Evolutionary conservation across 1,140 invertebrate genomes (phyloP).

Genomic region (Musca domestica): DNA sequence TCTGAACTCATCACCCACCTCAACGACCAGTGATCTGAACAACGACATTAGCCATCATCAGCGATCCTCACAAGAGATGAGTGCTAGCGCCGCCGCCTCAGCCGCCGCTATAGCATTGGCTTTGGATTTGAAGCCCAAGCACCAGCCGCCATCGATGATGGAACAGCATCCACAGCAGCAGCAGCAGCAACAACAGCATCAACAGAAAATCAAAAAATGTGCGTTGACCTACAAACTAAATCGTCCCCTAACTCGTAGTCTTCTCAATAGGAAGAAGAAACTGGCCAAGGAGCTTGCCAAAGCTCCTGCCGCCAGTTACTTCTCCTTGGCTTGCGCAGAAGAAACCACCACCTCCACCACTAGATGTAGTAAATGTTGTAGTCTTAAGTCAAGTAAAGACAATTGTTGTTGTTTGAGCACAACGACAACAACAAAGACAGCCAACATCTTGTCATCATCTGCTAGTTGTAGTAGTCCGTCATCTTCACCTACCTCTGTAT

Average conservation of each 20-base stretch:
- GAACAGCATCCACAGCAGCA: slow-evolving; percentile 4
- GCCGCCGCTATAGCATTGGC: slow-evolving; percentile 22
- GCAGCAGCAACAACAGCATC: slow-evolving; percentile 26
- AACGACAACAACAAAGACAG: slow-evolving; percentile 13
- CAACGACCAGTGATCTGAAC: not conserved
- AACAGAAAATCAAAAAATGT: slow-evolving; percentile 50
- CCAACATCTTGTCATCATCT: too few relatives aligned
- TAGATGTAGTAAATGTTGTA: too few relatives aligned
- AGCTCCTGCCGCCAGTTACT: not conserved
- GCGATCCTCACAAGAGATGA: slow-evolving; percentile 12
- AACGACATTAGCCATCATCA: not conserved
- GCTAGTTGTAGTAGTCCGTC: not conserved
- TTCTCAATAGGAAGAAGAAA: not conserved
- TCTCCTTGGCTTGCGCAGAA: not conserved
- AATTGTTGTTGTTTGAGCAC: not conserved
- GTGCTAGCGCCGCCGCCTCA: slow-evolving; percentile 17
- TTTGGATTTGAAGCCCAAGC: slow-evolving; percentile 14
- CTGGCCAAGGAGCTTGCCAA: not conserved
- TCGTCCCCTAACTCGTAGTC: slow-evolving; percentile 6
- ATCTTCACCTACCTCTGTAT: not conserved
- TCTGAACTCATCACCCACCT: slow-evolving; percentile 7
- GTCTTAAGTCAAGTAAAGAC: not conserved
- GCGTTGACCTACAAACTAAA: slow-evolving; percentile 30
- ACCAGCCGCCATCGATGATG: not conserved
- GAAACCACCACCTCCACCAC: not conserved